phyloP scores from a whole-genome alignment of 2,113 vertebrate genomes.

The Serinus canaria region DNA sequence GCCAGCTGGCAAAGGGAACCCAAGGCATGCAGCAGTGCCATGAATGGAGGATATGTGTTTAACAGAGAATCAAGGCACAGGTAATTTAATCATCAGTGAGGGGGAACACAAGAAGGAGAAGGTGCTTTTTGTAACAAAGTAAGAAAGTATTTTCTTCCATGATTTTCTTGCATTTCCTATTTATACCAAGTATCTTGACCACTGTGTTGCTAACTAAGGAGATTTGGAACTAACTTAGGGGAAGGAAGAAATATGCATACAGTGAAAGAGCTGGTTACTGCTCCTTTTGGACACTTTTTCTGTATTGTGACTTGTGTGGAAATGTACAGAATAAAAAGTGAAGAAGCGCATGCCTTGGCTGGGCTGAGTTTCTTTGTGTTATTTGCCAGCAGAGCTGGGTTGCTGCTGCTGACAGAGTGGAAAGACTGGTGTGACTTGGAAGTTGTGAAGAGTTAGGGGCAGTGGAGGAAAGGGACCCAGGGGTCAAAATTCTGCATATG shows the following conservation, averaged over 20 bases:
- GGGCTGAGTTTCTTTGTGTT: slow-evolving; percentile 45
- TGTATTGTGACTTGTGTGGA: slow-evolving; percentile 77
- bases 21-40: neutral
- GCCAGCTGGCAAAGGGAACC: slow-evolving; percentile 40
- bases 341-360: slow-evolving; percentile 52
- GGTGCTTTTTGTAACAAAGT: slow-evolving; percentile 59
- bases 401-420: neutral
- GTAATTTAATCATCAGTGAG: neutral
- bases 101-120: neutral
- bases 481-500: neutral
- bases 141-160: slow-evolving; percentile 71
- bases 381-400: neutral
- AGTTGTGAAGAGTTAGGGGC: neutral
- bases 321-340: slow-evolving; percentile 77
- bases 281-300: slow-evolving; percentile 68
- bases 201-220: slow-evolving; percentile 62
- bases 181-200: slow-evolving; percentile 71
- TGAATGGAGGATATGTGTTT: neutral
- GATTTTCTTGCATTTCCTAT: slow-evolving; percentile 72
- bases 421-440: neutral
- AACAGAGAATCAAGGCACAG: slow-evolving; percentile 40
- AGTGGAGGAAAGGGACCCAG: neutral
- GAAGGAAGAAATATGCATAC: slow-evolving; percentile 49
- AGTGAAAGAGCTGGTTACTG: slow-evolving; percentile 47
- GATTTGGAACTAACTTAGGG: slow-evolving; percentile 58